Evolutionary conservation across 2,797 vertebrate genomes (phyloP).

Genomic region (Tangara arthus): DNA sequence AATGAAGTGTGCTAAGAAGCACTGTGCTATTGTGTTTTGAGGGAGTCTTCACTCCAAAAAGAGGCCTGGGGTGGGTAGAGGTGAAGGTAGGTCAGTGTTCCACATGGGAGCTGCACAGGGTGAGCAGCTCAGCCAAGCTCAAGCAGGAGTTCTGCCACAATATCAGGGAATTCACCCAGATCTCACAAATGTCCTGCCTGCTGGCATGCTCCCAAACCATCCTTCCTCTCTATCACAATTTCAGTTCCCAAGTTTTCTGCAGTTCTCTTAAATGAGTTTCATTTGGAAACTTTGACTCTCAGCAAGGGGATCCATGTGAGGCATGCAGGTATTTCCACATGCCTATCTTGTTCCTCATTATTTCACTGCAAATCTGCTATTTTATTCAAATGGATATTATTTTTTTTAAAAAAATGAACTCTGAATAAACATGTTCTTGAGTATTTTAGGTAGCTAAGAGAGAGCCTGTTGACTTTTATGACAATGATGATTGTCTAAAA

Average conservation of each 20-base stretch:
- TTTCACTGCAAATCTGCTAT: not conserved
- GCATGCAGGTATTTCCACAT: not conserved
- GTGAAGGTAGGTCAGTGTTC: fast-evolving
- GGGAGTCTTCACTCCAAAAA: not conserved
- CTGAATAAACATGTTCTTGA: not conserved
- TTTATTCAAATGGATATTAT: not conserved
- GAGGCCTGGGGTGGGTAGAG: not conserved
- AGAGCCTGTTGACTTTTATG: slow-evolving; percentile 17
- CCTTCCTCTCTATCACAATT: not conserved
- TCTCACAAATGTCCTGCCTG: not conserved
- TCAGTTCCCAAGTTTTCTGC: not conserved
- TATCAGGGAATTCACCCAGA: not conserved
- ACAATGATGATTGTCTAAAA: not conserved
- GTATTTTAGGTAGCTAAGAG: not conserved
- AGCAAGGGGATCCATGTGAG: not conserved
- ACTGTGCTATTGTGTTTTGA: not conserved
- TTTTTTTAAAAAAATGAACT: not conserved
- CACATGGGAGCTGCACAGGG: fast-evolving
- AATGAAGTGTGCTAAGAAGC: not conserved
- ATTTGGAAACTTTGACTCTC: not conserved
- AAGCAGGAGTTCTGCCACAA: not conserved
- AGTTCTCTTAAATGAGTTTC: not conserved
- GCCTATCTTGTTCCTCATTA: not conserved
- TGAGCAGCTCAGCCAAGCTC: not conserved
- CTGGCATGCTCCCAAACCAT: not conserved